Base-by-base conservation (phyloP, 2,888 invertebrate species). In the Clepsis dumicolana region DNA sequence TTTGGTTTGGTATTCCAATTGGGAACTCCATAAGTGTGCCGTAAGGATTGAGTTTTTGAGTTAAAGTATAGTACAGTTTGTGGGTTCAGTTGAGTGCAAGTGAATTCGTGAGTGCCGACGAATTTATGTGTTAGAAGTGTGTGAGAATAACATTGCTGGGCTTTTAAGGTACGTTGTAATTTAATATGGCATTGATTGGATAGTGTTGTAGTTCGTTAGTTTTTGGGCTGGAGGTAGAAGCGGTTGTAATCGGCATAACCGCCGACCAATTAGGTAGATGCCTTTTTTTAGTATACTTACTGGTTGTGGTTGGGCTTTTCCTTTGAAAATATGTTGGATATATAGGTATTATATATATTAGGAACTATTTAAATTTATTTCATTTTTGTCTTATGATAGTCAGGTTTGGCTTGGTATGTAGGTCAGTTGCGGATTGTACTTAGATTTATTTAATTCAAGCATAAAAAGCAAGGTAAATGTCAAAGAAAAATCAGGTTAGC, bases 61-160 rank as follows among this genome's bases (percentile, higher is more conserved):
- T 84, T 81, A 80, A 75, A 77, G 82, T 84, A 79, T 79, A 81
- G 79, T 83, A 79, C 79, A 81, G 79, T 80, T 80, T 78, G 80
- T 79, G 80, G 80, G 82, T 80, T 44, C 77, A 82, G 82, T 80
- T 44, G 78, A 82, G 82, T 82, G 79, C 76, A 78, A 76, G 86
- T 84, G 82, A 81, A 77, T 81, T 86, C 84, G 89, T 91, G 89
- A 83, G 89, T 90, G 85, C 80, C 76, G 81, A 84, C 80, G 76
- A 87, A 77, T 87, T 85, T 84, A 84, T 90, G 90, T 88, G 88
- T 83, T n/a, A 77, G 82, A 83, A 81, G 82, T 77, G 85, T 77
- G 85, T 81, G 81, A 79, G 81, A 80, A 79, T 80, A 80, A 80
- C 83, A 81, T 85, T 80, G 73, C 77, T 82, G 84, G 81, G 84